phyloP scores from a whole-genome alignment of 2,888 invertebrate species.

The Microctonus brassicae region DNA sequence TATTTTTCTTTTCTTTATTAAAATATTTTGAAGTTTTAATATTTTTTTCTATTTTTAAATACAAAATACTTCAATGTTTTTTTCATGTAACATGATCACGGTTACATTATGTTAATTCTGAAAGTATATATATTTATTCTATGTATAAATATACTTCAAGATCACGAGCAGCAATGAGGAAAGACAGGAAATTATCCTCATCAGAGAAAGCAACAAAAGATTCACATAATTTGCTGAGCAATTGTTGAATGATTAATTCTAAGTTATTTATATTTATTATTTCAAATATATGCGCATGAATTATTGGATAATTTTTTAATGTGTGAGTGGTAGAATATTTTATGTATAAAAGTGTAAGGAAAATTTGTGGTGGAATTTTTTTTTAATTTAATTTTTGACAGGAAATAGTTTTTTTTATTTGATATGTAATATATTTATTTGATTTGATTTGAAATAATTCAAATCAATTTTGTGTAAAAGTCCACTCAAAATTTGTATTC shows the following conservation, averaged over 20 bases:
- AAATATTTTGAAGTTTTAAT: no score
- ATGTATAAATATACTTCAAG: conserved; percentile 40
- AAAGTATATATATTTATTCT: conserved; percentile 11
- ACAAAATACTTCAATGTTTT: background rate
- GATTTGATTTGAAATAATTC: no score
- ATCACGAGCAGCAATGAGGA: conserved; percentile 49
- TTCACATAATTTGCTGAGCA: conserved; percentile 30
- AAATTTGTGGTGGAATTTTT: no score
- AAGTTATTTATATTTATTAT: conserved; percentile 14
- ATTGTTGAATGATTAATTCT: background rate
- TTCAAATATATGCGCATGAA: background rate
- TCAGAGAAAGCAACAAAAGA: conserved; percentile 56
- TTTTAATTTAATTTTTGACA: no score
- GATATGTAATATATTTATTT: no score
- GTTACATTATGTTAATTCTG: conserved; percentile 4
- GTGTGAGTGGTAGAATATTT: no score
- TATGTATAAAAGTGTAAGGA: no score
- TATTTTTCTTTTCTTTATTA: background rate
- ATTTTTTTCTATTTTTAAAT: no score
- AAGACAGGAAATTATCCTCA: conserved; percentile 55
- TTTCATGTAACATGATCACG: background rate
- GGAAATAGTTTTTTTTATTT: no score
- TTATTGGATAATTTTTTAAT: no score
- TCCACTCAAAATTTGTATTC: no score
- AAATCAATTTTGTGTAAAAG: no score